These are phyloP conservation scores for Aulostomus chinensis DNA, from an alignment of 2,797 vertebrate genomes.

Conservation along the genomic window DNA sequence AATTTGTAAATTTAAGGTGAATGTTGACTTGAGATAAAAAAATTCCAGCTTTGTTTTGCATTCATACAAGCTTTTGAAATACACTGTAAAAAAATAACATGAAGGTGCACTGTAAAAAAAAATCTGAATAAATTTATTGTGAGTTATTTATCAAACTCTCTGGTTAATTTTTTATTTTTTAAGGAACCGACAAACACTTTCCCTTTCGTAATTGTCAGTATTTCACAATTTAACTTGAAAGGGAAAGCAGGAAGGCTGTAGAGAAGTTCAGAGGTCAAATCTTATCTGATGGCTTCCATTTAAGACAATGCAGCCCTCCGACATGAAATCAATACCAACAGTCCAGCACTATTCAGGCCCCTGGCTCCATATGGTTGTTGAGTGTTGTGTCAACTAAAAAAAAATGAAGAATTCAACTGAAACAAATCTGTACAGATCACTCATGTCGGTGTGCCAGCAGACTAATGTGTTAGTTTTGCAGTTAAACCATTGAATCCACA, in stretches of 20 bases:
- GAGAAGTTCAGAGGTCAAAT: slow-evolving; percentile 42
- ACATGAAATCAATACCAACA: slow-evolving; percentile 65
- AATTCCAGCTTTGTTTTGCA: slow-evolving; percentile 13
- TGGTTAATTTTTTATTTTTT: background rate
- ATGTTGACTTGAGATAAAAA: no score
- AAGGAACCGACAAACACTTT: no score
- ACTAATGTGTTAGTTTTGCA: background rate
- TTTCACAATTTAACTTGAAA: slow-evolving; percentile 25
- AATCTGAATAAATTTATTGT: slow-evolving; percentile 43
- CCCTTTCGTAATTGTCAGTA: no score
- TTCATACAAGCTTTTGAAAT: slow-evolving; percentile 3
- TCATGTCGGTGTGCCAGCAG: background rate
- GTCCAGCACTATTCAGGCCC: slow-evolving; percentile 21
- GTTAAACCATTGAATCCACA: slow-evolving; percentile 10
- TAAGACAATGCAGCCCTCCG: slow-evolving; percentile 57
- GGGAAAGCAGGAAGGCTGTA: background rate
- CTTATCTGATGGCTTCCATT: slow-evolving; percentile 42
- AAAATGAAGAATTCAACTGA: background rate
- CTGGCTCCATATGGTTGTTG: slow-evolving; percentile 6
- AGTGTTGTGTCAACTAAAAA: background rate
- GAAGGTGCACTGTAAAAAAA: slow-evolving; percentile 6
- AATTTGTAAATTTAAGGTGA: no score
- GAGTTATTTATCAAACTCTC: slow-evolving; percentile 32
- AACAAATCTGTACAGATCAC: background rate
- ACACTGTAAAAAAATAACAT: slow-evolving; percentile 6